Conservation (phyloP, 2,888 invertebrate species). For the Nomada ruficornis region DNA sequence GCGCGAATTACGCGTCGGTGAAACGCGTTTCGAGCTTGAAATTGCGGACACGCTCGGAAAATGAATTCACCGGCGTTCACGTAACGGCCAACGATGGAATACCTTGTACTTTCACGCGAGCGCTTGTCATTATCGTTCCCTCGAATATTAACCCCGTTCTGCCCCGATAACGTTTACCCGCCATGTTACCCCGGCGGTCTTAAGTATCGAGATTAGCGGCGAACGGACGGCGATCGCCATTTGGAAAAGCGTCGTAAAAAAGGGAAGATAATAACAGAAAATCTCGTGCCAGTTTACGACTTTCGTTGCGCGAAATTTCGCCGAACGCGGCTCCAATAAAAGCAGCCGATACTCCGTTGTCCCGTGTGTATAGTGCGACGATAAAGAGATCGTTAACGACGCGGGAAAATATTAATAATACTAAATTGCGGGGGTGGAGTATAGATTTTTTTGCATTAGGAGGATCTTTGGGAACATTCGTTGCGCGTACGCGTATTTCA, state of each 20-base stretch:
- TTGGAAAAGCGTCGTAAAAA: conserved; percentile 25
- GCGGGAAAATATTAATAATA: too few relatives aligned
- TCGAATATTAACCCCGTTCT: conserved; percentile 31
- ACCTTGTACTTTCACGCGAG: conserved; percentile 35
- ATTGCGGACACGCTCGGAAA: conserved; percentile 48
- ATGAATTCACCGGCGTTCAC: conserved; percentile 32
- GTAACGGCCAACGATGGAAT: conserved; percentile 30
- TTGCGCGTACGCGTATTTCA: not conserved
- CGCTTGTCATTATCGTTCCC: conserved; percentile 36
- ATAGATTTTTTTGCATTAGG: too few relatives aligned
- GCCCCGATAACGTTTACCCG: conserved; percentile 26
- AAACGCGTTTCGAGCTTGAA: conserved; percentile 34
- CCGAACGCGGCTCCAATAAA: conserved; percentile 28
- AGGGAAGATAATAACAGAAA: not conserved
- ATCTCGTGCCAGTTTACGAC: conserved; percentile 23
- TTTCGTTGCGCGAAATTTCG: conserved; percentile 38
- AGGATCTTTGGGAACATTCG: not conserved
- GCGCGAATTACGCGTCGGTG: conserved; percentile 42
- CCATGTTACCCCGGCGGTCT: not conserved
- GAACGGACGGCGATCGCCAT: conserved; percentile 6
- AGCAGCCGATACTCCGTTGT: not conserved
- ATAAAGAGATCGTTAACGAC: not conserved
- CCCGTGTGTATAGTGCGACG: not conserved
- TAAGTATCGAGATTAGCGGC: conserved; percentile 37
- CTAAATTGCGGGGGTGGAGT: too few relatives aligned